Percentiles rank a stretch among this genome's conserved stretches.
Evolutionary conservation across 2,797 vertebrate genomes (phyloP).

Genomic region (Acrocephalus scirpaceus): DNA sequence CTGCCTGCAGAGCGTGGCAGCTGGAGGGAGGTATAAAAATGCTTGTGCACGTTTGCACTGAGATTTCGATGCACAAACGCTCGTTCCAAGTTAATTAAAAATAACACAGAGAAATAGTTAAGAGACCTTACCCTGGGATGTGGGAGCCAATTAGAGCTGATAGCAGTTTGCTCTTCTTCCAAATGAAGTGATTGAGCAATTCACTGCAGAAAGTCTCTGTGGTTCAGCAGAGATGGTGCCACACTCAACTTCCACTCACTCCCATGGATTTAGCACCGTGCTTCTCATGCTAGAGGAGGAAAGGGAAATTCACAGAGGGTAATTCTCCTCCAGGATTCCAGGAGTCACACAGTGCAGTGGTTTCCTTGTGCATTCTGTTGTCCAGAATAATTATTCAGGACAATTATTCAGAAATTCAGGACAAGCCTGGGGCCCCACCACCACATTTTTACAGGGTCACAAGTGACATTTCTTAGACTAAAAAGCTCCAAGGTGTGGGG

Average conservation of each 20-base stretch:
- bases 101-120: background rate
- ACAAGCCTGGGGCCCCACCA: background rate
- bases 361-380: background rate
- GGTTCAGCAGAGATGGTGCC: background rate
- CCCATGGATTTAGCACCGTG: rapidly evolving
- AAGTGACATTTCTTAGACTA: background rate
- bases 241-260: background rate
- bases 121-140: background rate
- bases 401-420: background rate
- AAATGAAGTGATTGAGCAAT: background rate
- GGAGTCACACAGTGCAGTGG: background rate
- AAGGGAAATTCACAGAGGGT: rapidly evolving
- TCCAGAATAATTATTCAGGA: background rate
- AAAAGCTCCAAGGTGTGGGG: background rate
- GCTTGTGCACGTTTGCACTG: background rate
- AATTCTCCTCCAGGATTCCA: background rate
- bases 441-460: background rate
- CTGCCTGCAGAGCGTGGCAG: background rate
- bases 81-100: background rate
- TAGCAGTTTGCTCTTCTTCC: background rate
- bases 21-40: background rate
- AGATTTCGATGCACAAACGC: background rate
- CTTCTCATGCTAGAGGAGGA: background rate
- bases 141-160: background rate
- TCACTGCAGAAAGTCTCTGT: background rate